Evolutionary conservation across 2,888 invertebrate genomes (phyloP), one percentile per base, ranked within the genome.

Genomic region (Pachycephus smyrnensis): DNA sequence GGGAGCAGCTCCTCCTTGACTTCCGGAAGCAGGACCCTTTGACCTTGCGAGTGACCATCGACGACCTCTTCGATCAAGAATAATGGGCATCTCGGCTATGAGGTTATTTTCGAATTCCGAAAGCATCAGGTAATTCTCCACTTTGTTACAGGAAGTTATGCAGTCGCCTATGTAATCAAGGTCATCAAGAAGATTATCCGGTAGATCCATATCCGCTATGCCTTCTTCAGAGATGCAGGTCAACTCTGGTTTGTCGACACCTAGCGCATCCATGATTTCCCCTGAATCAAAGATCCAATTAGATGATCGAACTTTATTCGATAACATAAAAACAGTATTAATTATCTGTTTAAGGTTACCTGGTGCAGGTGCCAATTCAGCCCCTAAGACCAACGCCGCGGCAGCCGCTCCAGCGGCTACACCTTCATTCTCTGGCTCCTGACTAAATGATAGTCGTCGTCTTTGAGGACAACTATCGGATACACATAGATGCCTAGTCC

Each of bases 221-320:
- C 96, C 96, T 89, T 97, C 97, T 91, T 97, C 97, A 75, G 96
- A 96, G 90, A 96, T 96, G 92, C 96, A 96, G 23, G 96, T 96
- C 82, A 97, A 93, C 91, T 96, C 96, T 1, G 95, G 95, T 79
- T 94, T 94, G 90, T 95, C 94, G 31, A 80, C 82, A 4, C 87
- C 88, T 2, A 90, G 75, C 0, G 79, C 86, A 75, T 90, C 88
- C 71, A 87, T 84, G 31, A 85, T 82, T 73, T 87, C 86, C 31
- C 87, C 89, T 89, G 69, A 31, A 75, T n/a, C 69, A 68, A 69
- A 35, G 32, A 35, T n/a, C 12, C 0, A 73, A 40, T 40, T 35
- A 31, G 4, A 40, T 3, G 0, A 40, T 30, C 32, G 23, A 75
- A 75, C 12, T 9, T 32, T 6, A 23, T 74, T 35, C 37, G 12